Conservation (phyloP, 2,797 vertebrate genomes). For the Steatocranus sp. region DNA sequence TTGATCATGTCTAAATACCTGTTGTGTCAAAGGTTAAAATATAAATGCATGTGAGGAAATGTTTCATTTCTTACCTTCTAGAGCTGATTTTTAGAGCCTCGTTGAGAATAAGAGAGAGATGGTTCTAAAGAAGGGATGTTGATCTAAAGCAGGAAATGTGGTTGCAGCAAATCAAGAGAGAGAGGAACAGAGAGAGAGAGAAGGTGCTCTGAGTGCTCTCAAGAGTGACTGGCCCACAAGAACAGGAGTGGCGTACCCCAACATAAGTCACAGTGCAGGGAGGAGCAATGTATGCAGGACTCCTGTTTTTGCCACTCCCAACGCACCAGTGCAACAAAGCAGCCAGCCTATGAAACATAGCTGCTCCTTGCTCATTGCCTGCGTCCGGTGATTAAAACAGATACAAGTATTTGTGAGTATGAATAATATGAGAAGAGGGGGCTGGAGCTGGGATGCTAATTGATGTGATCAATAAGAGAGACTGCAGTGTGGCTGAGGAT, state of each 20-base stretch:
- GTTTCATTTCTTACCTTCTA: constrained; percentile 51
- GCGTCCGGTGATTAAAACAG: neutral
- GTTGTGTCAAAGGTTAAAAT: neutral
- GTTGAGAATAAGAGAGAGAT: neutral
- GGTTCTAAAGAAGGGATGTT: neutral
- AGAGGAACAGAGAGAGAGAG: neutral
- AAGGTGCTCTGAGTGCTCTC: constrained; percentile 6
- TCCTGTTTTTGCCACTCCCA: constrained; percentile 34
- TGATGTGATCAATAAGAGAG: constrained; percentile 37
- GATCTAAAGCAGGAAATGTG: neutral
- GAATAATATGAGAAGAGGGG: neutral
- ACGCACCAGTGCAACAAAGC: neutral
- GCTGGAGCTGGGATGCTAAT: neutral
- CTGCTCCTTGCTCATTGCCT: neutral
- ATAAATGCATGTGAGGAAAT: neutral
- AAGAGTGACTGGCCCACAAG: constrained; percentile 42
- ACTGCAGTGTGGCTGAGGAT: constrained; percentile 23
- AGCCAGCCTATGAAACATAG: neutral
- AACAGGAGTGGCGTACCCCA: constrained; percentile 43
- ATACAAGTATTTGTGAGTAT: neutral
- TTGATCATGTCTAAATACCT: neutral
- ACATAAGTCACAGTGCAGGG: constrained; percentile 19
- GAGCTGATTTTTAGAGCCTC: neutral
- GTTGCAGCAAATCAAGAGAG: neutral
- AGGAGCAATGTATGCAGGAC: constrained; percentile 28